Evolutionary conservation across 2,113 vertebrate genomes (phyloP).

Genomic region (Monopterus albus): DNA sequence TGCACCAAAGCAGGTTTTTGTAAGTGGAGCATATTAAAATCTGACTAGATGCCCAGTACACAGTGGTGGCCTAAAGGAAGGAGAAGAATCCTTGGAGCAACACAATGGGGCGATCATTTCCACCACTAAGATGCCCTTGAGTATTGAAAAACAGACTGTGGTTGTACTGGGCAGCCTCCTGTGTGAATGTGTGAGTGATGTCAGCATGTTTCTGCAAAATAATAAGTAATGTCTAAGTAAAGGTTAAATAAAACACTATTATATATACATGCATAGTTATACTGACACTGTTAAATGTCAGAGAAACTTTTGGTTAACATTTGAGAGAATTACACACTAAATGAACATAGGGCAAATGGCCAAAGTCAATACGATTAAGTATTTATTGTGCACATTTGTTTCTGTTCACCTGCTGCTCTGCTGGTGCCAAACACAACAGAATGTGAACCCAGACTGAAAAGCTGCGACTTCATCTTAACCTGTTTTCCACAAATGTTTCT

Average conservation of each 20-base stretch:
- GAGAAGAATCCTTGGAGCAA: too few species aligned
- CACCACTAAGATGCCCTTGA: too few species aligned
- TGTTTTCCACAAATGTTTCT: not conserved
- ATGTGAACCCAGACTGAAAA: constrained; percentile 9
- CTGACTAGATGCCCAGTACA: constrained; percentile 24
- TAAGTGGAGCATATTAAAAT: constrained; percentile 12
- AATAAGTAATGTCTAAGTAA: too few species aligned
- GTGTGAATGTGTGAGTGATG: too few species aligned
- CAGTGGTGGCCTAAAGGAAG: too few species aligned
- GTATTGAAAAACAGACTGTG: too few species aligned
- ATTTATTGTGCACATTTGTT: constrained; percentile 19
- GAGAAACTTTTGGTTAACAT: constrained; percentile 31
- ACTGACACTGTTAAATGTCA: constrained; percentile 52
- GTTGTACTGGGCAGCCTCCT: too few species aligned
- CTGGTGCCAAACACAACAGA: not conserved
- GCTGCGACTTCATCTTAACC: not conserved
- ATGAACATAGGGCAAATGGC: constrained; percentile 7
- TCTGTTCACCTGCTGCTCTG: constrained; percentile 19
- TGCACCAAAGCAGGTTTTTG: not conserved
- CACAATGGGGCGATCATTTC: too few species aligned
- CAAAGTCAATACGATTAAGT: constrained; percentile 15
- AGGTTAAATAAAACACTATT: too few species aligned
- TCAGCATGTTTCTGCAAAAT: too few species aligned
- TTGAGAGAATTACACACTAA: not conserved
- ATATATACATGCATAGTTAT: constrained; percentile 8